Evolutionary conservation across 2,888 invertebrate species (phyloP).

Genomic region (Chirona hameri): DNA sequence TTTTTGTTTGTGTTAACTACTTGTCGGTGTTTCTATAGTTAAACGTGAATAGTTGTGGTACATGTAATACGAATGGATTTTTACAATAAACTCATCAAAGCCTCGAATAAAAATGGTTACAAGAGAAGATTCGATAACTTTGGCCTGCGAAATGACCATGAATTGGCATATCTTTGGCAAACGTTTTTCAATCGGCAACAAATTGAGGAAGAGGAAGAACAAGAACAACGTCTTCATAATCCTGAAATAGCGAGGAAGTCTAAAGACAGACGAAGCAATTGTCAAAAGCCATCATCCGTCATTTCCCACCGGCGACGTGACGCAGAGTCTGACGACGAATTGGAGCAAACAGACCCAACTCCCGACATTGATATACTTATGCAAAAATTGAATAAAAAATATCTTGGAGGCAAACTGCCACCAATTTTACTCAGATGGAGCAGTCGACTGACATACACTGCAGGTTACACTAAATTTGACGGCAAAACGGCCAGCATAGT

Average conservation of each 20-base stretch:
- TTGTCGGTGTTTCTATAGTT: background rate
- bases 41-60: background rate
- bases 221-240: background rate
- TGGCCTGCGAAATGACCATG: background rate
- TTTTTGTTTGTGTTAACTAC: background rate
- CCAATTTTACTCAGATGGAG: background rate
- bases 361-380: background rate
- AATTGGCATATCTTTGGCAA: slow-evolving; percentile 6
- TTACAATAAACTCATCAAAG: background rate
- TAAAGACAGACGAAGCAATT: too few species aligned
- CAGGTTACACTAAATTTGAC: background rate
- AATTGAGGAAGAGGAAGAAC: background rate
- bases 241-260: background rate
- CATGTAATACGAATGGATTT: background rate
- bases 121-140: background rate
- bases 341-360: background rate
- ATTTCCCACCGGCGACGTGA: background rate
- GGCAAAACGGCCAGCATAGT: slow-evolving; percentile 4
- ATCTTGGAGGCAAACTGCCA: background rate
- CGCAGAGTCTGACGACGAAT: background rate
- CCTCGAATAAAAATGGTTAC: background rate
- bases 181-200: background rate
- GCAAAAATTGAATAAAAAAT: background rate
- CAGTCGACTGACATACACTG: background rate
- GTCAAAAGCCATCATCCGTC: too few species aligned